Conservation (phyloP, 2,888 invertebrate genomes). For the Harpalus rufipes region DNA sequence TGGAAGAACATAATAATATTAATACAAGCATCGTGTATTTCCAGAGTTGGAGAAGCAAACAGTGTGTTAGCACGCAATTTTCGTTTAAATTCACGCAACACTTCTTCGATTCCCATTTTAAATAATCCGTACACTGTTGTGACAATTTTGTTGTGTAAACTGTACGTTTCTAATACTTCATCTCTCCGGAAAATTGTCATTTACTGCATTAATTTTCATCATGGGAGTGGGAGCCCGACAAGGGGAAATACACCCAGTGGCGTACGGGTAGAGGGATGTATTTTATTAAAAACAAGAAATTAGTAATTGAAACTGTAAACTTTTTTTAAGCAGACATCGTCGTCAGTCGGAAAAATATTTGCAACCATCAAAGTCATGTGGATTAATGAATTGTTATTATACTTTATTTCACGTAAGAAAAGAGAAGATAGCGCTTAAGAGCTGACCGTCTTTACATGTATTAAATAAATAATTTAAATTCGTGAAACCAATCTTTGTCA, state of each 20-base stretch:
- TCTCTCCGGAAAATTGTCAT: constrained; percentile 60
- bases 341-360: too few relatives aligned
- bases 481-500: too few relatives aligned
- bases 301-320: too few relatives aligned
- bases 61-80: constrained; percentile 37
- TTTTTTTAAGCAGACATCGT: too few relatives aligned
- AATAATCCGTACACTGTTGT: constrained; percentile 46
- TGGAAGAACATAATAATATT: constrained; percentile 2
- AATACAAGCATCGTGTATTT: constrained; percentile 14
- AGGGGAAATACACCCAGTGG: constrained; percentile 19
- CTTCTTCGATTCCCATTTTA: constrained; percentile 19
- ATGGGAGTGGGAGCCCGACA: constrained; percentile 1
- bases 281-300: too few relatives aligned
- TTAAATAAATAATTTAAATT: too few relatives aligned
- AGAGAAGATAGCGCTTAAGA: too few relatives aligned
- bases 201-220: constrained; percentile 63
- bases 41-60: constrained; percentile 10
- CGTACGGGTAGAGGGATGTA: not conserved
- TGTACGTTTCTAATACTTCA: constrained; percentile 51
- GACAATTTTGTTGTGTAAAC: constrained; percentile 35
- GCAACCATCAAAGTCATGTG: too few relatives aligned
- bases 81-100: constrained; percentile 33
- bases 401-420: too few relatives aligned
- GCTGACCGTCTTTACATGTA: too few relatives aligned
- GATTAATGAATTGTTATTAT: too few relatives aligned